Evolutionary conservation across 2,888 invertebrate species (phyloP), one percentile per base, ranked within the genome.

Genomic region (Chymomyza fuscimana): DNA sequence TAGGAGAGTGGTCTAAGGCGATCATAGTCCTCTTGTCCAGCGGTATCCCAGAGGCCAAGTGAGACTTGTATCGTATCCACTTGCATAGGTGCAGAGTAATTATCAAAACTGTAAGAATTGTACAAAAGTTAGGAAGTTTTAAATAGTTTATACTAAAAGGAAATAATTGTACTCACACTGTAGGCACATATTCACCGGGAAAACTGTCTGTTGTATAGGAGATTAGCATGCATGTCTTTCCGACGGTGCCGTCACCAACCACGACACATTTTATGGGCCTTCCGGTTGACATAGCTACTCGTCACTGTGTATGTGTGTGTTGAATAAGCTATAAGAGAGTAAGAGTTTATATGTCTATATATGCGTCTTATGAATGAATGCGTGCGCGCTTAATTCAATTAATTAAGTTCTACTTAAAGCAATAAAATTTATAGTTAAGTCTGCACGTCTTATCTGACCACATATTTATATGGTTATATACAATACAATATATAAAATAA

Each of bases 21-120:
- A 92, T 99, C 99, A 91, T 99, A 99, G 91, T 98, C 98, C 93
- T 98, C 98, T 92, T 99, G 99, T 2, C 91, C 91, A 16, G 99
- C 99, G 72, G 99, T 99, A 93, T 99, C 99, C 99, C 99, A 99
- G 63, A 99, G 93, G 16, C 99, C 99, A 85, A 99, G 93, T 87
- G 98, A 98, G 15, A 99, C 99, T 77, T 98, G 97, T 86, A 98
- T 97, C 78, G 98, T 97, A 93, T 99, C 99, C 71, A 99, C 98
- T 86, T 98, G 98, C 97, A 99, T 98, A 62, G 98, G 98, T 62
- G 99, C 98, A 59, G 99, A 99, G 92, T 99, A 99, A 93, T 99
- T 99, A 92, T 99, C 99, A 93, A 99, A 99, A 88, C 99, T 88
- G 66, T 67, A 15, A 3, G 51, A 51, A 52, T 3, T 6, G 12